Conservation (phyloP, 1,140 invertebrate genomes). For the Brachionus angularis region DNA sequence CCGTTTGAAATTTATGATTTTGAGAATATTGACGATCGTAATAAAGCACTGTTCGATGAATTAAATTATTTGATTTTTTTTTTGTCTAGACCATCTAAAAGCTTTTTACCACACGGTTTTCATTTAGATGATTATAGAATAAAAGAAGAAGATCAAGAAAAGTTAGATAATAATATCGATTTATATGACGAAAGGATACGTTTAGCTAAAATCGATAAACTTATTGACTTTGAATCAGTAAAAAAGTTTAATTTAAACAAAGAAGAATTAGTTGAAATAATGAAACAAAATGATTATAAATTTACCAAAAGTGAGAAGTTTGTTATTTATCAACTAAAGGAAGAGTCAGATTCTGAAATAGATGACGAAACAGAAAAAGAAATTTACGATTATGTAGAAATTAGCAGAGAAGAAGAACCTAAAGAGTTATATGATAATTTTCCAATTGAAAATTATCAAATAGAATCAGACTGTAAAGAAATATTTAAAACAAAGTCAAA, state of each 20-base stretch:
- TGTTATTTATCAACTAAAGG: neutral
- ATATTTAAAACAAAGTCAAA: neutral
- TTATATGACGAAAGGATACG: neutral
- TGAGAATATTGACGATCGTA: neutral
- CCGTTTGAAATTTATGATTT: conserved; percentile 8
- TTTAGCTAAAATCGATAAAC: conserved; percentile 3
- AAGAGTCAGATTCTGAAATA: neutral
- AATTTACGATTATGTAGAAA: neutral
- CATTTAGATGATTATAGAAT: neutral
- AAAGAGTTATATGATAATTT: neutral
- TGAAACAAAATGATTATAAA: conserved; percentile 4
- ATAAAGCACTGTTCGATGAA: neutral
- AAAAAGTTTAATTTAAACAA: neutral
- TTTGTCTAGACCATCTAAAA: neutral
- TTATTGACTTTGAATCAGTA: conserved; percentile 1
- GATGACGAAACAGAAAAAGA: neutral
- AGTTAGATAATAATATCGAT: conserved; percentile 21
- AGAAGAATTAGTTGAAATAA: neutral
- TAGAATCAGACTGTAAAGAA: neutral
- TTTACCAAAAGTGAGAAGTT: conserved; percentile 22
- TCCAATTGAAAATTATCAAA: neutral
- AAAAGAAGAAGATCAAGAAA: conserved; percentile 30
- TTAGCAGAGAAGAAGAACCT: neutral
- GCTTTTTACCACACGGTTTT: too few species aligned
- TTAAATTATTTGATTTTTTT: conserved; percentile 3